phyloP scores from a whole-genome alignment of 2,888 invertebrate genomes.

The Agriopis leucophaearia region DNA sequence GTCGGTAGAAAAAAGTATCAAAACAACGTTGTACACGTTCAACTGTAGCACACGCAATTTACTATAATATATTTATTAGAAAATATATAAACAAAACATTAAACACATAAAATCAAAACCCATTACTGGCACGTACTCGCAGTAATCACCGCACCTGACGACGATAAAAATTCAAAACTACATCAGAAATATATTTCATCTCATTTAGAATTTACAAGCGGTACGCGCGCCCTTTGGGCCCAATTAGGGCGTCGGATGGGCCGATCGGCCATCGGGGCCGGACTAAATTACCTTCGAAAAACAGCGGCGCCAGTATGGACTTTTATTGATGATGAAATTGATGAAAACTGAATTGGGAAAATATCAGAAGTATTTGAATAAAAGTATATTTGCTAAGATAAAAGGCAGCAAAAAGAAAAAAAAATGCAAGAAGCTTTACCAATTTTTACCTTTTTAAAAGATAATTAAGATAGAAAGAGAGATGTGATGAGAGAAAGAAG shows the following conservation, averaged over 20 bases:
- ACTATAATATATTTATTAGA: neutral
- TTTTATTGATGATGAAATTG: too few relatives aligned
- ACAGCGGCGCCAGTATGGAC: slow-evolving; percentile 15
- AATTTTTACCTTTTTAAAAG: too few relatives aligned
- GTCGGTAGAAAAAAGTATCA: too few relatives aligned
- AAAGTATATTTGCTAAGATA: too few relatives aligned
- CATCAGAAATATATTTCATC: slow-evolving; percentile 31
- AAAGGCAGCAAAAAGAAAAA: too few relatives aligned
- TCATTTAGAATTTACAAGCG: slow-evolving; percentile 38
- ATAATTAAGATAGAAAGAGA: too few relatives aligned
- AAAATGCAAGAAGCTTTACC: too few relatives aligned
- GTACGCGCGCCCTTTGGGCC: slow-evolving; percentile 34
- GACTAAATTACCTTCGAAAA: slow-evolving; percentile 29
- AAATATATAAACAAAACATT: neutral
- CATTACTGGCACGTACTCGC: slow-evolving; percentile 12
- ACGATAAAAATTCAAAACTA: slow-evolving; percentile 30
- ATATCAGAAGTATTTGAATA: too few relatives aligned
- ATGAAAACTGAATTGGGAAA: too few relatives aligned
- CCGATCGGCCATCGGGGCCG: slow-evolving; percentile 34
- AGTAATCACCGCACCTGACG: slow-evolving; percentile 23
- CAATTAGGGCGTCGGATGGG: slow-evolving; percentile 42
- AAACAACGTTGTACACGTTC: too few relatives aligned
- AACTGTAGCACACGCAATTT: too few relatives aligned
- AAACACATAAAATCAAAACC: slow-evolving; percentile 12
- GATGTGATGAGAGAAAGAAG: too few relatives aligned